phyloP scores from a whole-genome alignment of 2,113 vertebrate species.

The Anarrhichthys ocellatus region DNA sequence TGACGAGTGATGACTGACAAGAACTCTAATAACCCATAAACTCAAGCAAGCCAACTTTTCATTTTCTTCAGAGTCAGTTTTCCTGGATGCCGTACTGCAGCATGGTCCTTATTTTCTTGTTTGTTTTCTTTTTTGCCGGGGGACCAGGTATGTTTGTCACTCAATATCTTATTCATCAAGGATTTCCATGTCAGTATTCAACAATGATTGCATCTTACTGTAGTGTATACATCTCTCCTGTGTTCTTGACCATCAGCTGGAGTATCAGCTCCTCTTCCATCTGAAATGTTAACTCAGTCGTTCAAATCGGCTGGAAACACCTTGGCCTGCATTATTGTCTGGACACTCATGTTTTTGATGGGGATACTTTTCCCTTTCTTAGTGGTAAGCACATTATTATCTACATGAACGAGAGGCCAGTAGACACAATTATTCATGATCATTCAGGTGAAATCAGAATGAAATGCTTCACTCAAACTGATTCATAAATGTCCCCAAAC shows the following conservation, averaged over 20 bases:
- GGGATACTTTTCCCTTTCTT: conserved; percentile 87
- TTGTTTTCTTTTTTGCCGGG: conserved; percentile 82
- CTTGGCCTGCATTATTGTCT: conserved; percentile 79
- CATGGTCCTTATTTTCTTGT: conserved; percentile 85
- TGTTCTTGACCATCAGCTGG: conserved; percentile 74
- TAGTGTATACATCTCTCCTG: background rate
- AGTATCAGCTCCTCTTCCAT: conserved; percentile 76
- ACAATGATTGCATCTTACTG: background rate
- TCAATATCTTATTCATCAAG: background rate
- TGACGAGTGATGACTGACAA: background rate
- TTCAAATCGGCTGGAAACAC: conserved; percentile 84
- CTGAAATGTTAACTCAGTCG: conserved; percentile 85
- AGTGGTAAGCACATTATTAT: conserved; percentile 78
- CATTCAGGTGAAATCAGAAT: background rate
- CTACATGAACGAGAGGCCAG: background rate
- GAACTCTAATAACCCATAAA: conserved; percentile 15
- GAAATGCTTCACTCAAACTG: background rate
- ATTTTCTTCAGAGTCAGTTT: conserved; percentile 68
- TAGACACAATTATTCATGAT: background rate
- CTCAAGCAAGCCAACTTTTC: background rate
- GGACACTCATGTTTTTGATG: conserved; percentile 84
- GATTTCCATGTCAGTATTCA: background rate
- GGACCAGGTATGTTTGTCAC: conserved; percentile 82
- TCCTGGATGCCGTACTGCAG: conserved; percentile 88
- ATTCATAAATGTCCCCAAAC: background rate